These are phyloP conservation scores for Apostichopus japonicus DNA, from an alignment of 35 echinoderm and acorn worm species.

Conservation along the genomic window DNA sequence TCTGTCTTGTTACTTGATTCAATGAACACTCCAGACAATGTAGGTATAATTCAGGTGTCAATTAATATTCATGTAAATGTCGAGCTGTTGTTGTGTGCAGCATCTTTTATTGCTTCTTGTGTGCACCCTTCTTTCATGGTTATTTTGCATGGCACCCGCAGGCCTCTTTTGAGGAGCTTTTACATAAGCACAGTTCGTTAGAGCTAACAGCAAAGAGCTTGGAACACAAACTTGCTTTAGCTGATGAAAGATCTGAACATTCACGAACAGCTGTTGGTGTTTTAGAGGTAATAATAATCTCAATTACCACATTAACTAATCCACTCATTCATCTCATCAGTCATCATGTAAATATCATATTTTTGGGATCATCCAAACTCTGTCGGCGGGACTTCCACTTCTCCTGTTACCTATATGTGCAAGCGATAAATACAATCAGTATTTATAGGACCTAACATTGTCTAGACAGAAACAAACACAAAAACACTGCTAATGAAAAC, in stretches of 20 bases:
- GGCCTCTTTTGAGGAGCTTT: constrained; percentile 65
- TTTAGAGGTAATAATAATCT: constrained; percentile 10
- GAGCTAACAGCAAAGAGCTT: constrained; percentile 39
- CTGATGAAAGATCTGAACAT: constrained; percentile 32
- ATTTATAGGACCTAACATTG: too few species aligned
- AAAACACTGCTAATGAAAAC: too few species aligned
- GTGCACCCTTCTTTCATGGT: background rate
- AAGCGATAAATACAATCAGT: too few species aligned
- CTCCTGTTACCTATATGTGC: too few species aligned
- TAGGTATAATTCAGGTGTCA: too few species aligned
- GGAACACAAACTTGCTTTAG: constrained; percentile 66
- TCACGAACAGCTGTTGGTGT: constrained; percentile 24
- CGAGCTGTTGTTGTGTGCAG: too few species aligned
- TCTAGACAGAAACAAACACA: too few species aligned
- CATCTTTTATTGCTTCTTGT: constrained; percentile 24
- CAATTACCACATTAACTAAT: background rate
- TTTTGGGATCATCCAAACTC: background rate
- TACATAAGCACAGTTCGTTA: constrained; percentile 49
- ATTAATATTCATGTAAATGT: too few species aligned
- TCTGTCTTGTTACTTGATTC: too few species aligned
- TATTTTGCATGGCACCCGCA: constrained; percentile 12
- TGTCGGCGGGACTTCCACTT: too few species aligned
- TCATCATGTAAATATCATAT: background rate
- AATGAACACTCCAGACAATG: too few species aligned
- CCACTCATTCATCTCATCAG: background rate